phyloP scores from a whole-genome alignment of 2,888 invertebrate genomes.

The Aleiodes leptofemur region DNA sequence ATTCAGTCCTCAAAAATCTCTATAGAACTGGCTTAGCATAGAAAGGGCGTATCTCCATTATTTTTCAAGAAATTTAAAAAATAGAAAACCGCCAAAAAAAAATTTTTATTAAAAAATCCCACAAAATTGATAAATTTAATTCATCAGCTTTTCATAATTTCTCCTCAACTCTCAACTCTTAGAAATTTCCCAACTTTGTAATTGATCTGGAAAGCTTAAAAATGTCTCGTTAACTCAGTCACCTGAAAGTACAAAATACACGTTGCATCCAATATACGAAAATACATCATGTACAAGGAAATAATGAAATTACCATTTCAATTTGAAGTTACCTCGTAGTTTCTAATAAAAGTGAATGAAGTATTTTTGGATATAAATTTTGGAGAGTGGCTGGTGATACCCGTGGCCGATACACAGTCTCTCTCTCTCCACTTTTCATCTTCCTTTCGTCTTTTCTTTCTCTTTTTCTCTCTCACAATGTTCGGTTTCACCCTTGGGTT shows the following conservation, averaged over 20 bases:
- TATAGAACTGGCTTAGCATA: too few species aligned
- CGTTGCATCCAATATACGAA: constrained; percentile 9
- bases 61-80: too few species aligned
- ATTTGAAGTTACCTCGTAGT: constrained; percentile 31
- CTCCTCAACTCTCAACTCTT: too few species aligned
- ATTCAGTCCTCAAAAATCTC: too few species aligned
- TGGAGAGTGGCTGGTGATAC: not conserved
- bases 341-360: constrained; percentile 31
- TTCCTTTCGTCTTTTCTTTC: not conserved
- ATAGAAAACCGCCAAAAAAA: too few species aligned
- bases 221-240: too few species aligned
- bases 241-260: not conserved
- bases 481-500: not conserved
- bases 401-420: not conserved
- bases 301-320: constrained; percentile 42
- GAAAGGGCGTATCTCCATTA: too few species aligned
- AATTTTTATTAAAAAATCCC: too few species aligned
- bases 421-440: not conserved
- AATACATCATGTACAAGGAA: constrained; percentile 5
- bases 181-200: too few species aligned
- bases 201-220: too few species aligned
- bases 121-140: too few species aligned
- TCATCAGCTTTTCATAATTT: too few species aligned
- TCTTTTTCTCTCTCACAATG: not conserved
- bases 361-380: constrained; percentile 32